These are phyloP conservation scores for Agrochola litura DNA, from an alignment of 2,888 invertebrate genomes.

Conservation along the genomic window DNA sequence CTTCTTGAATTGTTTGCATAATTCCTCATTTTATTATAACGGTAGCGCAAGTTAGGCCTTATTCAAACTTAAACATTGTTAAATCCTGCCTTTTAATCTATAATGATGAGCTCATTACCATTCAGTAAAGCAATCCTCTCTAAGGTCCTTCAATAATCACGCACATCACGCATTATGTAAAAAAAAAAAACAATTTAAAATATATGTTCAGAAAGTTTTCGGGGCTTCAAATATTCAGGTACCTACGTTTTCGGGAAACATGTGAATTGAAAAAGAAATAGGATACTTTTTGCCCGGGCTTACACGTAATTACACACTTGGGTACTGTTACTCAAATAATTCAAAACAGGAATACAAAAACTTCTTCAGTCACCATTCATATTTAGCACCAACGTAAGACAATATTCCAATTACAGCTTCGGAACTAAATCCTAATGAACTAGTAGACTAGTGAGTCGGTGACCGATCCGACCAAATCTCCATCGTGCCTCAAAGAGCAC, in stretches of 20 bases:
- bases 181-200: too few species aligned
- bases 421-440: conserved; percentile 19
- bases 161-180: too few species aligned
- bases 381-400: conserved; percentile 4
- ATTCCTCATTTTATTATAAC: background rate
- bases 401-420: conserved; percentile 25
- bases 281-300: background rate
- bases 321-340: background rate
- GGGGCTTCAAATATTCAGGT: background rate
- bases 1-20: background rate
- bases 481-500: conserved; percentile 51
- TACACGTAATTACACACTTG: background rate
- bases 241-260: background rate
- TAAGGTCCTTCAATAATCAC: background rate
- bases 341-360: background rate
- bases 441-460: conserved; percentile 23
- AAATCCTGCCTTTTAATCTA: background rate
- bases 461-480: conserved; percentile 60
- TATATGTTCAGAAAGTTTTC: background rate
- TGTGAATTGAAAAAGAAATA: background rate
- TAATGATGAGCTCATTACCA: background rate
- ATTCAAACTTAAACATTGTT: background rate
- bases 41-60: background rate
- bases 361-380: background rate
- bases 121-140: background rate